Evolutionary conservation across 2,113 vertebrate genomes (phyloP).

Genomic region (Pachycephala philippinensis): DNA sequence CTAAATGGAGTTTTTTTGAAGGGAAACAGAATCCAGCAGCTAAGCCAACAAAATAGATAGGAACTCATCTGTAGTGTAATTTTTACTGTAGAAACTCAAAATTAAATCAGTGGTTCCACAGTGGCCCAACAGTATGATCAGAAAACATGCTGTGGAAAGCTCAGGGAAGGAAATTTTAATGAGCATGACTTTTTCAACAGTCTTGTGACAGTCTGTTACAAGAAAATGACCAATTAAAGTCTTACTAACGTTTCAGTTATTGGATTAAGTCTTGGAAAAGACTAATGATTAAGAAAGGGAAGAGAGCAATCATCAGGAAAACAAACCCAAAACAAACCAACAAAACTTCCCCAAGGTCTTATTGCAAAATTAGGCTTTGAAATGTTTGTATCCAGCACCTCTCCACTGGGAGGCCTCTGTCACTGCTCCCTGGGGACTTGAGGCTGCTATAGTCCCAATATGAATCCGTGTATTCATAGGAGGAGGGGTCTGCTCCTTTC

Average conservation of each 20-base stretch:
- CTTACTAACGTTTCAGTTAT: neutral
- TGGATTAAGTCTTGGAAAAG: neutral
- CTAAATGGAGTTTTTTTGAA: neutral
- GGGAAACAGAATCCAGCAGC: neutral
- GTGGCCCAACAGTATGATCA: neutral
- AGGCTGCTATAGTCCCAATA: accelerated
- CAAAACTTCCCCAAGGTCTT: neutral
- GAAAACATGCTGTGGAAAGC: neutral
- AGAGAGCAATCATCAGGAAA: neutral
- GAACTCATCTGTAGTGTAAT: neutral
- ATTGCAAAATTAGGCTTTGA: neutral
- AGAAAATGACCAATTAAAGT: neutral
- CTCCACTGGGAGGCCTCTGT: neutral
- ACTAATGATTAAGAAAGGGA: neutral
- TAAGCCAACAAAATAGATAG: neutral
- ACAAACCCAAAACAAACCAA: neutral
- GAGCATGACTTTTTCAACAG: neutral
- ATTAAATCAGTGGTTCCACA: neutral
- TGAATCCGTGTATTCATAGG: neutral
- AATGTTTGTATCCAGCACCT: neutral
- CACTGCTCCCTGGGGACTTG: neutral
- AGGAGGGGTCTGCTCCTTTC: neutral
- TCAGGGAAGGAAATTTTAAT: neutral
- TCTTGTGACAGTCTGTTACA: neutral
- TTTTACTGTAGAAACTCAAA: neutral